A percentile compares a stretch with the other conserved stretches of the same genome.
Conservation (phyloP, 2,113 vertebrate genomes). For the Microtus oregoni region DNA sequence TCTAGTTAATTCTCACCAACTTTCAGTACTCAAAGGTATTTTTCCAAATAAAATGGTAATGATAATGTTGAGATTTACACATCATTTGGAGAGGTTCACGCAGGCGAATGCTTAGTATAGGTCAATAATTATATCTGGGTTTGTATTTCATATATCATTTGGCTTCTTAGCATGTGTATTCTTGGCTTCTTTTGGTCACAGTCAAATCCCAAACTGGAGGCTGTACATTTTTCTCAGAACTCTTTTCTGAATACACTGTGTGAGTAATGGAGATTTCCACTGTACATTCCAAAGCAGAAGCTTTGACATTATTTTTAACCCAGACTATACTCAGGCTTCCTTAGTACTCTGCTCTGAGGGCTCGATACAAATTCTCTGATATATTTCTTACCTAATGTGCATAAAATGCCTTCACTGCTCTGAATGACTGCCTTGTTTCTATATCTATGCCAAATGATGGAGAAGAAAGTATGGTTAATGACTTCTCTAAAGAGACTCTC, state of each 20-base stretch:
- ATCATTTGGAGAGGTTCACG: not conserved
- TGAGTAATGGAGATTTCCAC: too few species aligned
- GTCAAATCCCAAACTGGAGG: not conserved
- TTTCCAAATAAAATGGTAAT: not conserved
- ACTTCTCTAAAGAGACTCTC: not conserved
- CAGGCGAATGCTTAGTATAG: not conserved
- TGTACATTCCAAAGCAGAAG: too few species aligned
- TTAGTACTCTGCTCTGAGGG: fast-evolving
- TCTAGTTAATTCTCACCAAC: not conserved
- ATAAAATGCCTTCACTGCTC: not conserved
- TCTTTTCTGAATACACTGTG: not conserved
- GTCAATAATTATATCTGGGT: not conserved
- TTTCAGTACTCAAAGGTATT: not conserved
- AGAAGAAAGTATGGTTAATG: not conserved
- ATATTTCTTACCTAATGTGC: not conserved
- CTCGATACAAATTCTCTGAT: not conserved
- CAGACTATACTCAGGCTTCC: not conserved
- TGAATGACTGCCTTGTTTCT: not conserved
- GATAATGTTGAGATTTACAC: not conserved
- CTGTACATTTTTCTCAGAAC: not conserved
- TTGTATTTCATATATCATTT: not conserved
- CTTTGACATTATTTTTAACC: too few species aligned
- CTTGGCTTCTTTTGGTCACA: not conserved
- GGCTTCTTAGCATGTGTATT: not conserved
- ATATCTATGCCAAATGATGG: fast-evolving